Evolutionary conservation across 2,888 invertebrate genomes (phyloP), one percentile per base, ranked within the genome.

Genomic region (Perdita meconis): DNA sequence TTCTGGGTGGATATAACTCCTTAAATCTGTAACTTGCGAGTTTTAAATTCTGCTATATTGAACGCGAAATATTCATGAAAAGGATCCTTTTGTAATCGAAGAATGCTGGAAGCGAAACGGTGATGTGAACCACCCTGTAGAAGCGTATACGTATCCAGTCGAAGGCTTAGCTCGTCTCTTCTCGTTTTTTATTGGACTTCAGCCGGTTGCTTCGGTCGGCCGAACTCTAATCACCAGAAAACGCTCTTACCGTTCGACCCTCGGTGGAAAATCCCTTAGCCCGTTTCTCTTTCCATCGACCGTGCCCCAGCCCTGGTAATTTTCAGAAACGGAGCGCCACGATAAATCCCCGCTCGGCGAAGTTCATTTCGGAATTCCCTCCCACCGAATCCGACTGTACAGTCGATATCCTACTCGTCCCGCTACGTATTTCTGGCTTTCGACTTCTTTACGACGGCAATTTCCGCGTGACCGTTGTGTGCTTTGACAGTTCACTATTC

Each of bases 141-240:
- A 22, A 30, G 10, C 13, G 24, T 42, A 30, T 19, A 34, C 22
- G 72, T 71, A 64, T 59, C 36, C 16, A 38, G 57, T 68, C 51
- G 36, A 42, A 24, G 44, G 61, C 42, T 64, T 38, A 36, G 57
- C 24, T 50, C 26, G 34, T 66, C 51, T 61, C 53, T 63, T 68
- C 60, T 36, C 16, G 71, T 69, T 80, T 76, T 76, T 78, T 75
- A 78, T 81, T 73, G 75, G 75, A 60, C 75, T 73, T 82, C 68
- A 73, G 72, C 71, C 67, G 73, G 66, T 73, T 67, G 78, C 69
- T 72, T 68, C 61, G 75, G 68, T 78, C 79, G 78, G 75, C 76
- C 78, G 77, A 76, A 80, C 81, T 85, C 80, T 83, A 86, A 86
- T 87, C 86, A 83, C 84, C 85, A 83, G 85, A 81, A 87, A 87